Percentiles rank a stretch among this genome's conserved stretches.
phyloP scores from a whole-genome alignment of 2,888 invertebrate genomes.

The Balanococcus diminutus region DNA sequence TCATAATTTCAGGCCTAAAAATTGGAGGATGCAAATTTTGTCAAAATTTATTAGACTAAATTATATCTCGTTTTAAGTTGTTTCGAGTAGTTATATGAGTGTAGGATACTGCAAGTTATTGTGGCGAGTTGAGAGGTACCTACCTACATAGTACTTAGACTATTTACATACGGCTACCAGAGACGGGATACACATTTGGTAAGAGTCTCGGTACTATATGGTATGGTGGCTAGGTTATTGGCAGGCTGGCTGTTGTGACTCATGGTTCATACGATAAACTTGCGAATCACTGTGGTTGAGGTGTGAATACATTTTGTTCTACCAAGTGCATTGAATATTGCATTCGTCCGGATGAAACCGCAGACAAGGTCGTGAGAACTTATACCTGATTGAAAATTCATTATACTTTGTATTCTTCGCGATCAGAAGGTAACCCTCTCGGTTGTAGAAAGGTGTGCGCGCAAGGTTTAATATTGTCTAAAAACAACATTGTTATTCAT shows the following conservation, averaged over 20 bases:
- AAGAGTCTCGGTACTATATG: neutral
- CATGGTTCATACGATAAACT: slow-evolving; percentile 1
- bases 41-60: too few relatives aligned
- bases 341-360: slow-evolving; percentile 35
- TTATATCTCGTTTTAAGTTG: too few relatives aligned
- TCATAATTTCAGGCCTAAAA: too few relatives aligned
- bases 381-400: slow-evolving; percentile 41
- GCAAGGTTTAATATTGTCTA: slow-evolving; percentile 42
- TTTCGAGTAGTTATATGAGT: neutral
- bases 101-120: too few relatives aligned
- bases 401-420: slow-evolving; percentile 43
- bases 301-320: neutral
- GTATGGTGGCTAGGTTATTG: slow-evolving; percentile 3
- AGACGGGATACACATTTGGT: neutral
- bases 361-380: slow-evolving; percentile 43
- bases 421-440: slow-evolving; percentile 34
- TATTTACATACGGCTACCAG: neutral
- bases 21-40: too few relatives aligned
- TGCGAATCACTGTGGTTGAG: slow-evolving; percentile 15
- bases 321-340: slow-evolving; percentile 36
- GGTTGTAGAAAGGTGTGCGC: slow-evolving; percentile 37
- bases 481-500: slow-evolving; percentile 44
- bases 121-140: too few relatives aligned
- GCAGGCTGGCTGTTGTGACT: neutral
- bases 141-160: too few relatives aligned